Evolutionary conservation across 2,797 vertebrate species (phyloP).

Genomic region (Tangara arthus): DNA sequence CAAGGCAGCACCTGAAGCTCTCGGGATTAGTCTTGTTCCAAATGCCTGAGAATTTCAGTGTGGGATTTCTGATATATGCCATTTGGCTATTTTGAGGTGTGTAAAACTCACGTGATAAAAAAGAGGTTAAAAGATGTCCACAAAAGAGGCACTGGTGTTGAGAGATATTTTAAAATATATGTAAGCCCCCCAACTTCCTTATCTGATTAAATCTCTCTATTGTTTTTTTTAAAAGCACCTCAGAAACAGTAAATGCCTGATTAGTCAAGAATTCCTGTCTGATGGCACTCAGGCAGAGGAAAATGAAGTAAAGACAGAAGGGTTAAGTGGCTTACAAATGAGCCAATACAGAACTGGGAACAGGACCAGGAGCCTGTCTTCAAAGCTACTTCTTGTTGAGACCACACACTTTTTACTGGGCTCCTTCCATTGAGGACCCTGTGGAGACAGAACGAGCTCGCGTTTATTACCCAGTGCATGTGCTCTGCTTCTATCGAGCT

Average conservation of each 20-base stretch:
- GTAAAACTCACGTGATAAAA: fast-evolving
- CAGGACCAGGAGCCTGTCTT: constrained; percentile 52
- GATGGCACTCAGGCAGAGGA: neutral
- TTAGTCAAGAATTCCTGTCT: neutral
- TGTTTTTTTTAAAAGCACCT: neutral
- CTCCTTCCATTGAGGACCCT: neutral
- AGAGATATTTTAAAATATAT: neutral
- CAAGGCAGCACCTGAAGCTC: neutral
- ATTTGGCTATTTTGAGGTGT: neutral
- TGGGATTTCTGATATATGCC: neutral
- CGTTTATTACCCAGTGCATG: neutral
- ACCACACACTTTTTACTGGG: constrained; percentile 55
- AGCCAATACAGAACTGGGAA: constrained; percentile 51
- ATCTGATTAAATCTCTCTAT: neutral
- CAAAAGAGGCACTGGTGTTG: neutral
- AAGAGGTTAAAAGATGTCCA: neutral
- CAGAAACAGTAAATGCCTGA: neutral
- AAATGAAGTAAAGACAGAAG: constrained; percentile 34
- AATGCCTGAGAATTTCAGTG: neutral
- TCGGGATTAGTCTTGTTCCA: neutral
- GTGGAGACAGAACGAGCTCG: neutral
- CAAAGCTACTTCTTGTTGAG: constrained; percentile 33
- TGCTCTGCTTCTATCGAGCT: neutral
- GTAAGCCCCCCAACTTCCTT: neutral
- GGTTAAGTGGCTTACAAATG: constrained; percentile 56